Evolutionary conservation across 2,113 vertebrate genomes (phyloP).

Genomic region (Gulo gulo): DNA sequence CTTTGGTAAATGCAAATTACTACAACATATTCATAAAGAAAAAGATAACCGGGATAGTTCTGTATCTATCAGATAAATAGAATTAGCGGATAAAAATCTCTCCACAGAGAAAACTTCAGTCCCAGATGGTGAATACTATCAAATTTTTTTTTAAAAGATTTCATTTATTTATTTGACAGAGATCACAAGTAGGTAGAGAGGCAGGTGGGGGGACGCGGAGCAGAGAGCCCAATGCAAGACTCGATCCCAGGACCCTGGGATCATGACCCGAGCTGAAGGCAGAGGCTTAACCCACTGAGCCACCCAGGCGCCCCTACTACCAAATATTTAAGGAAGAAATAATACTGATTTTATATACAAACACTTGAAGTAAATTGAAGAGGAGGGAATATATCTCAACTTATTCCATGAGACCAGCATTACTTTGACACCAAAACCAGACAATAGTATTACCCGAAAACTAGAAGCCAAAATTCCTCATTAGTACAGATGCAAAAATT

Average conservation of each 20-base stretch:
- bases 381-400: neutral
- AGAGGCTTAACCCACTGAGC: too few species aligned
- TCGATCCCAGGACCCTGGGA: too few species aligned
- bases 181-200: too few species aligned
- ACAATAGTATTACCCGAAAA: neutral
- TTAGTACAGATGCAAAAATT: neutral
- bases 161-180: too few species aligned
- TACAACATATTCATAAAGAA: neutral
- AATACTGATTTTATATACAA: constrained; percentile 12
- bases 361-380: neutral
- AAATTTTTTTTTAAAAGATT: neutral
- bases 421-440: neutral
- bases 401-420: neutral
- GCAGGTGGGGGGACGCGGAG: too few species aligned
- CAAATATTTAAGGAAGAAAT: constrained; percentile 8
- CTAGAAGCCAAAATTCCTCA: neutral
- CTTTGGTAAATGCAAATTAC: neutral
- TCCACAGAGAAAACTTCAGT: neutral
- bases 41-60: neutral
- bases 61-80: neutral
- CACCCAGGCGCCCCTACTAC: neutral
- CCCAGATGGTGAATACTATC: neutral
- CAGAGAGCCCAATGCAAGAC: too few species aligned
- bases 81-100: constrained; percentile 21
- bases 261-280: too few species aligned